A percentile compares a stretch with the other conserved stretches of the same genome.
These are phyloP conservation scores for Ibycter americanus DNA, from an alignment of 2,797 vertebrate species.

Conservation along the genomic window DNA sequence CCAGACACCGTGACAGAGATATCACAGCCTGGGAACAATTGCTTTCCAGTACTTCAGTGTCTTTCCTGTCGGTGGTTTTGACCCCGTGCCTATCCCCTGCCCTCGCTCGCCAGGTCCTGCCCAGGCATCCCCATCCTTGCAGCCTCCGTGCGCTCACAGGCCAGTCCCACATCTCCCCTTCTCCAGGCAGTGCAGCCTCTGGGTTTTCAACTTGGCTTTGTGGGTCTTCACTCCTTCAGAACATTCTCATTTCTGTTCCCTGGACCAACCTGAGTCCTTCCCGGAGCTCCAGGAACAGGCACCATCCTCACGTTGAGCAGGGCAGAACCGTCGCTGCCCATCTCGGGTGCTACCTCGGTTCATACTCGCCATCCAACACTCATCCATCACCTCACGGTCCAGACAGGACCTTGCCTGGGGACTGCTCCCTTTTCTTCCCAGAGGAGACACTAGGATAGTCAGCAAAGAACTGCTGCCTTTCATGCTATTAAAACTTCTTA, in stretches of 20 bases:
- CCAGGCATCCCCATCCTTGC: accelerated
- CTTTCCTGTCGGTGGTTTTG: not conserved
- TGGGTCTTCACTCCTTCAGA: not conserved
- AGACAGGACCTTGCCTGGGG: not conserved
- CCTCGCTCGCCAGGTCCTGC: accelerated
- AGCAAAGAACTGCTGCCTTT: not conserved
- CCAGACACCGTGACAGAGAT: not conserved
- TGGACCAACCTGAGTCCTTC: not conserved
- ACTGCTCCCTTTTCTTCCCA: not conserved
- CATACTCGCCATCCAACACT: not conserved
- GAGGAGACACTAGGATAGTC: not conserved
- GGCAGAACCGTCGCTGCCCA: not conserved
- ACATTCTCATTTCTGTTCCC: not conserved
- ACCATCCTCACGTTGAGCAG: not conserved
- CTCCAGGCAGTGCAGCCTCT: not conserved
- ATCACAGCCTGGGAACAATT: not conserved
- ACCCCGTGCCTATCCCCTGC: accelerated
- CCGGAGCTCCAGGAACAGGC: not conserved
- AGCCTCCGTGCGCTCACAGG: accelerated
- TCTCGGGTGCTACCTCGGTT: not conserved
- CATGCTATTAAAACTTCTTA: not conserved
- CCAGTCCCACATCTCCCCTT: not conserved
- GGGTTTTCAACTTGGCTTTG: not conserved
- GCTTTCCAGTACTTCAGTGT: not conserved
- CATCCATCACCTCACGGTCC: not conserved